These are phyloP conservation scores for Drosophila ercepeae DNA, from an alignment of 1,140 invertebrate species.

Conservation along the genomic window DNA sequence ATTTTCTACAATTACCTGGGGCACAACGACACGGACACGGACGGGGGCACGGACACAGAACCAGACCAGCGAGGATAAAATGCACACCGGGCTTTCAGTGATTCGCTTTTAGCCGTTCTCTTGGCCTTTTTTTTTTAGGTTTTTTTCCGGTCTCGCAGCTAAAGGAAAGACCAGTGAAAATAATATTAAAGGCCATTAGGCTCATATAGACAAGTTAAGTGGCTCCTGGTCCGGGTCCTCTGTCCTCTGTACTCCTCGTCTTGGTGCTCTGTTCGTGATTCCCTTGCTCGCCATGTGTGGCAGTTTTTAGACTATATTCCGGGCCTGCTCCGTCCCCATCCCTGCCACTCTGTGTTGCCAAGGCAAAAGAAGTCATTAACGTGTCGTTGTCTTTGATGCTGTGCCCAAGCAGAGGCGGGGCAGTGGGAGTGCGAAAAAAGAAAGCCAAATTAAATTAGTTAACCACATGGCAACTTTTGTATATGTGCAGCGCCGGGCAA, in stretches of 20 bases:
- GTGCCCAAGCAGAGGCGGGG: slow-evolving; percentile 4
- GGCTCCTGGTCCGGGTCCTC: slow-evolving; percentile 52
- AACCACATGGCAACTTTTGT: slow-evolving; percentile 82
- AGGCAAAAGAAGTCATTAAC: slow-evolving; percentile 82
- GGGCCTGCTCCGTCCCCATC: slow-evolving; percentile 47
- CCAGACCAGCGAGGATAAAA: slow-evolving; percentile 61
- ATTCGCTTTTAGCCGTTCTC: slow-evolving; percentile 61
- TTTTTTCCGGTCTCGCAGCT: slow-evolving; percentile 38
- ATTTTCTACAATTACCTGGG: slow-evolving; percentile 82
- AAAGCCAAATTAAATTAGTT: slow-evolving; percentile 82
- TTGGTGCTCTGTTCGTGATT: slow-evolving; percentile 34
- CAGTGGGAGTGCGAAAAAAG: slow-evolving; percentile 48
- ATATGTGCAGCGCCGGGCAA: slow-evolving; percentile 32
- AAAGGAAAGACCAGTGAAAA: slow-evolving; percentile 73
- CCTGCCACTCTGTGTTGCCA: slow-evolving; percentile 41
- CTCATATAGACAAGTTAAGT: slow-evolving; percentile 83
- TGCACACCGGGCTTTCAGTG: slow-evolving; percentile 76
- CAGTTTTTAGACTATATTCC: slow-evolving; percentile 77
- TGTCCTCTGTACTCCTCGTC: background rate
- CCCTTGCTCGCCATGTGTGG: slow-evolving; percentile 54
- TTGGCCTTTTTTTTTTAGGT: slow-evolving; percentile 3
- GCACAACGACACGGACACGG: slow-evolving; percentile 50
- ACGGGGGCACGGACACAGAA: background rate
- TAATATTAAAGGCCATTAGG: slow-evolving; percentile 83
- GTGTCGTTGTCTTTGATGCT: slow-evolving; percentile 81